These are phyloP conservation scores for Pomacea maculata DNA, from an alignment of 1,140 invertebrate species.

Conservation along the genomic window DNA sequence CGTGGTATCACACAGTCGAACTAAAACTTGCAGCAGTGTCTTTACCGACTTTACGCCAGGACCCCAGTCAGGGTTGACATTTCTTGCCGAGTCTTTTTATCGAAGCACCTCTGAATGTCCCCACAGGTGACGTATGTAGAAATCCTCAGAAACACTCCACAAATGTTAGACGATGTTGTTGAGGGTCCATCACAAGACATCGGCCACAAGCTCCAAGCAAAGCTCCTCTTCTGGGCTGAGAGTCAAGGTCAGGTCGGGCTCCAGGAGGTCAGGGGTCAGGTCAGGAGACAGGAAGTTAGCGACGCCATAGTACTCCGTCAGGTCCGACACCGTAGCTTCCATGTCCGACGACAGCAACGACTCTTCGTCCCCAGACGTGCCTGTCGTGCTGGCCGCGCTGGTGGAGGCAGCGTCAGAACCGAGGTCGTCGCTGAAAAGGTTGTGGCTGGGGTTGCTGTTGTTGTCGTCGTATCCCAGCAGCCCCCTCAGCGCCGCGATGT, in stretches of 20 bases:
- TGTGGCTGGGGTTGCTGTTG: not conserved
- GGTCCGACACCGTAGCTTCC: slow-evolving; percentile 8
- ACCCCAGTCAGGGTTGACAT: too few relatives aligned
- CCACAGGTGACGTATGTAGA: too few relatives aligned
- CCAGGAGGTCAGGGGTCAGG: not conserved
- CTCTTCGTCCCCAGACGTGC: slow-evolving; percentile 31
- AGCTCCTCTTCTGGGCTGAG: slow-evolving; percentile 19
- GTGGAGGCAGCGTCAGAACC: slow-evolving; percentile 29
- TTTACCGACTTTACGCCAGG: too few relatives aligned
- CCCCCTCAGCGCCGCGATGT: slow-evolving; percentile 76
- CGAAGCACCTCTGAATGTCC: too few relatives aligned
- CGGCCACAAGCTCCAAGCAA: slow-evolving; percentile 17
- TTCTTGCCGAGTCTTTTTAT: too few relatives aligned
- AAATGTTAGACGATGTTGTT: too few relatives aligned
- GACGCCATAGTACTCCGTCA: not conserved
- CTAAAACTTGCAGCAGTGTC: too few relatives aligned
- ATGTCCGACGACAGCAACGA: slow-evolving; percentile 30
- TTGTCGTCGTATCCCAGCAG: slow-evolving; percentile 61
- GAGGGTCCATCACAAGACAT: slow-evolving; percentile 4
- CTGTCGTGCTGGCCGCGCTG: slow-evolving; percentile 19
- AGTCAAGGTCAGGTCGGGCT: slow-evolving; percentile 3
- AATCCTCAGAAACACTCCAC: too few relatives aligned
- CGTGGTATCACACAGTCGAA: too few relatives aligned
- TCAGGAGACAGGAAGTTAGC: not conserved
- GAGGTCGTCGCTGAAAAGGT: slow-evolving; percentile 19